A percentile compares a stretch with the other conserved stretches of the same genome.
Conservation (phyloP, 2,797 vertebrate species). For the Scolopax bukidnonensis region DNA sequence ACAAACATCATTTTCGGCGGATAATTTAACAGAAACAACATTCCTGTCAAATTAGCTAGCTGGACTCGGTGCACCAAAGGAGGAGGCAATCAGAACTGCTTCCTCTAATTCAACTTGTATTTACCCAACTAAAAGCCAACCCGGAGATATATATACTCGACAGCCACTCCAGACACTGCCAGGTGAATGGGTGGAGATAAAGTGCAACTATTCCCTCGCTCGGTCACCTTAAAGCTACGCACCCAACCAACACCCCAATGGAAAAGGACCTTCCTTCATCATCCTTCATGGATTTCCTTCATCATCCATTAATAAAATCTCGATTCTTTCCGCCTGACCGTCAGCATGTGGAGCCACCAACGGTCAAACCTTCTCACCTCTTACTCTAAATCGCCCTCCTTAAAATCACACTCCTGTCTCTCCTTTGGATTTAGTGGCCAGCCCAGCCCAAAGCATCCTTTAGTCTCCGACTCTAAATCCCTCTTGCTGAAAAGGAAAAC, state of each 20-base stretch:
- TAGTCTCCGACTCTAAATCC: not conserved
- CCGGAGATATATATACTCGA: not conserved
- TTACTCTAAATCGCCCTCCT: not conserved
- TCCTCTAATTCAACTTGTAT: slow-evolving; percentile 31
- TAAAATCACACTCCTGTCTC: not conserved
- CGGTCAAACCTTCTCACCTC: not conserved
- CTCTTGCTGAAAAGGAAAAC: not conserved
- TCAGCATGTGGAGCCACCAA: not conserved
- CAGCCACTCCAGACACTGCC: not conserved
- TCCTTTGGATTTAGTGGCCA: not conserved
- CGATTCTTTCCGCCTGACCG: not conserved
- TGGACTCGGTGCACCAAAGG: not conserved
- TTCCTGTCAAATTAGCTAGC: slow-evolving; percentile 30
- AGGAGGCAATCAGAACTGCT: not conserved
- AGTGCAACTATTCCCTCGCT: not conserved
- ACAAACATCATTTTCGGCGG: slow-evolving; percentile 21
- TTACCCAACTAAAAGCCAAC: slow-evolving; percentile 30
- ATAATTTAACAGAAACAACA: slow-evolving; percentile 42
- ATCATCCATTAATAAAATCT: not conserved
- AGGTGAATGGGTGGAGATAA: not conserved
- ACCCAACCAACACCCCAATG: slow-evolving; percentile 23
- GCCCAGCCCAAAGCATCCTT: not conserved
- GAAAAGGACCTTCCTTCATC: not conserved
- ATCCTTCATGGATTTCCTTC: not conserved
- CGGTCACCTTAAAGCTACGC: not conserved